Percentiles rank a stretch among this genome's conserved stretches.
phyloP scores from a whole-genome alignment of 2,888 invertebrate species.

The Actias luna region DNA sequence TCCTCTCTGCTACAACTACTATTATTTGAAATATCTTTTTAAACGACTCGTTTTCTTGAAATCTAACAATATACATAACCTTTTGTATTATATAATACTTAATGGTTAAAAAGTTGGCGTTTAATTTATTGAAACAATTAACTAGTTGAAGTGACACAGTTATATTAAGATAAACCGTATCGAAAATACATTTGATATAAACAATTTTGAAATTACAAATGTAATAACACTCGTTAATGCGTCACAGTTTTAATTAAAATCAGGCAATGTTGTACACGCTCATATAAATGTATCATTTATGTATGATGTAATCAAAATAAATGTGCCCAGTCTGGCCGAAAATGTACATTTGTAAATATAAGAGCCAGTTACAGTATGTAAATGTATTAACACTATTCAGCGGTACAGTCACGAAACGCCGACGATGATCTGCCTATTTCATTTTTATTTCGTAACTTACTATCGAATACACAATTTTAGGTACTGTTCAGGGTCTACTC shows the following conservation, averaged over 20 bases:
- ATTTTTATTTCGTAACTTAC: conserved; percentile 66
- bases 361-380: conserved; percentile 7
- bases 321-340: conserved; percentile 1
- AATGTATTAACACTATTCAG: neutral
- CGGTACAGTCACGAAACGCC: conserved; percentile 14
- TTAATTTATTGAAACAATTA: no score
- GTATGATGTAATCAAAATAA: conserved; percentile 4
- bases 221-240: neutral
- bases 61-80: no score
- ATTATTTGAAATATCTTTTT: no score
- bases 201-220: neutral
- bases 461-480: conserved; percentile 31
- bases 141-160: no score
- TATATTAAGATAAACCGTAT: no score
- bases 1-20: no score
- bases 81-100: no score
- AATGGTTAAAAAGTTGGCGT: no score
- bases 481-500: no score
- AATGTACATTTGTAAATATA: conserved; percentile 1
- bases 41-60: no score
- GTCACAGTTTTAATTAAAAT: neutral
- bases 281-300: conserved; percentile 2
- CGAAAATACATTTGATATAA: neutral
- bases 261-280: neutral
- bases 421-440: conserved; percentile 34